Evolutionary conservation across 2,113 vertebrate genomes (phyloP), one percentile per base, ranked within the genome.

Genomic region (Synchiropus splendidus): DNA sequence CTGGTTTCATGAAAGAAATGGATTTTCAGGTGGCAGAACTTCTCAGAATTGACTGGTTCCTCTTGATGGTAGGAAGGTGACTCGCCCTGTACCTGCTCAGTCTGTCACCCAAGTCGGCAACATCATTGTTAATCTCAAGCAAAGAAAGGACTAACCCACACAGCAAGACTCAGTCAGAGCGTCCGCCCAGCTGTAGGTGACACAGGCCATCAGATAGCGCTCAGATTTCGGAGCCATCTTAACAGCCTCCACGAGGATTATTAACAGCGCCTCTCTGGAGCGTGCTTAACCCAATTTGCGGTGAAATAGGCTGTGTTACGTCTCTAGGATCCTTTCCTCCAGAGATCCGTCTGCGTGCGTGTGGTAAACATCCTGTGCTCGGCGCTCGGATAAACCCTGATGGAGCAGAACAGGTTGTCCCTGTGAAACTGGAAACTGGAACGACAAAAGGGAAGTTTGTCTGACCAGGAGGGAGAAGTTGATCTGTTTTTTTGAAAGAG

Each of bases 271-370:
- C 70, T 77, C 74, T 75, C 75, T 57, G 58, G 74, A 80, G 78
- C 55, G 12, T 72, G 62, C 79, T 83, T 77, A 79, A 70, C 71
- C 77, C 65, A 70, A 82, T 82, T 82, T 77, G 69, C 64, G 63
- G 68, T 46, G 68, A 79, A 79, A 78, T 70, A 74, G 75, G 71
- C 63, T 73, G 67, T 65, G 70, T 68, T 74, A 67, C 70, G 43
- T 77, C 78, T 66, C 65, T 39, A 47, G 64, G 70, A 70, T 58
- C 53, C 48, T 47, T 35, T 58, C 59, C 74, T 71, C 70, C 18
- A 46, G 70, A 74, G 74, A 53, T 35, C 12, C 9, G 31, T 31
- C 39, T 15, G 10, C 34, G 38, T 36, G 48, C 40, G 35, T 41
- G 48, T 33, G 15, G 39, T 66, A 68, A 67, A 68, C 61, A 70